A percentile compares a stretch with the other conserved stretches of the same genome.
These are phyloP conservation scores for Zaprionus lachaisei DNA, from an alignment of 1,140 invertebrate species.

Conservation along the genomic window DNA sequence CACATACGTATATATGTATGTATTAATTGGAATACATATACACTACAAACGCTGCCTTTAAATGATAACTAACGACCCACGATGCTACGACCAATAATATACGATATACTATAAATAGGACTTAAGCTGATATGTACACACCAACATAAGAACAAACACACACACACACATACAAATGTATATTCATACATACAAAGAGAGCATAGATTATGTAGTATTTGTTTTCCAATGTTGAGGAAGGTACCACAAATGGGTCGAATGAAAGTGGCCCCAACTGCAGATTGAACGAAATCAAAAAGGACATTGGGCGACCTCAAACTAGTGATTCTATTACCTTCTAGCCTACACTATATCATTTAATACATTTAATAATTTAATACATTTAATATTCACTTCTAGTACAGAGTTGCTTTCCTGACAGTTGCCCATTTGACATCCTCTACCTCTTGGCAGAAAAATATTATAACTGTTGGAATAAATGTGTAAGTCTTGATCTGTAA, in stretches of 20 bases:
- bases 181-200: background rate
- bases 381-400: background rate
- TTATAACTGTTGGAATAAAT: too few species aligned
- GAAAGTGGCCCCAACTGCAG: slow-evolving; percentile 4
- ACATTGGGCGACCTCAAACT: background rate
- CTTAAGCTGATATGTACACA: slow-evolving; percentile 21
- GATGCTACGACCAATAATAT: slow-evolving; percentile 38
- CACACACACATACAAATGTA: background rate
- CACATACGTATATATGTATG: background rate
- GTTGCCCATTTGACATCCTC: background rate
- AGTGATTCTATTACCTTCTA: slow-evolving; percentile 11
- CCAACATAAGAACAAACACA: background rate
- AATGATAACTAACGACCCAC: slow-evolving; percentile 65
- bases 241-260: slow-evolving; percentile 9
- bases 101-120: slow-evolving; percentile 19
- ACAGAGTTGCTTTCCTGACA: background rate
- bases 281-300: background rate
- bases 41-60: background rate
- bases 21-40: slow-evolving; percentile 14
- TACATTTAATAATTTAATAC: too few species aligned
- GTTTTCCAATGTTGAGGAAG: slow-evolving; percentile 30
- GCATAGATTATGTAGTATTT: slow-evolving; percentile 24
- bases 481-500: too few species aligned
- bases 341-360: background rate
- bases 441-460: too few species aligned